Evolutionary conservation across 2,797 vertebrate genomes (phyloP).

Genomic region (Numenius phaeopus): DNA sequence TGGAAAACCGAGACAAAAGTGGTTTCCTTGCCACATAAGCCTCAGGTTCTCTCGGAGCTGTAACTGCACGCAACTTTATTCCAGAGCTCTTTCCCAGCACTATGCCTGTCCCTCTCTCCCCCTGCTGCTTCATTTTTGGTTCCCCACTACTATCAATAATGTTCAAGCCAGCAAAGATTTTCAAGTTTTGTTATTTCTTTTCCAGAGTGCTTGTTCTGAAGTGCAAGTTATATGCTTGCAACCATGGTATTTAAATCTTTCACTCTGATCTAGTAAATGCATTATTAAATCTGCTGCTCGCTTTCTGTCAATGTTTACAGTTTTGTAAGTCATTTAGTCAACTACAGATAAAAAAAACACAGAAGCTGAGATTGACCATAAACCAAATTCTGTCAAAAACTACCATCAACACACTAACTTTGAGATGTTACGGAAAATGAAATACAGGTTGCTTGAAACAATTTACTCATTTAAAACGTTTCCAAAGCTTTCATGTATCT

Average conservation of each 20-base stretch:
- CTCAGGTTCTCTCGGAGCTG: neutral
- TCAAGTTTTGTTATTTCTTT: neutral
- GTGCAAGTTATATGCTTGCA: accelerated
- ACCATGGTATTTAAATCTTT: neutral
- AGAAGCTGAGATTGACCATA: neutral
- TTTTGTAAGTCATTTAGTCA: neutral
- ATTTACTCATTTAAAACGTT: neutral
- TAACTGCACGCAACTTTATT: neutral
- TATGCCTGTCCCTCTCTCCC: neutral
- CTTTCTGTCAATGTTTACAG: neutral
- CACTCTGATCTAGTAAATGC: neutral
- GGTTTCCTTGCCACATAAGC: neutral
- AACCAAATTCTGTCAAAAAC: neutral
- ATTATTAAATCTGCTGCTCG: neutral
- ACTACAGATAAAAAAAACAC: neutral
- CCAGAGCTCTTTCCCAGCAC: neutral
- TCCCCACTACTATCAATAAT: accelerated
- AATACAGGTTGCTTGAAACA: neutral
- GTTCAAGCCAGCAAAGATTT: neutral
- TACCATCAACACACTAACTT: neutral
- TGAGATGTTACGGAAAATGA: neutral
- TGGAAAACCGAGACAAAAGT: neutral
- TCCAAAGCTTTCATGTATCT: neutral
- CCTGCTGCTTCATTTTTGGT: neutral
- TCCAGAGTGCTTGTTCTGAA: neutral